Conservation (phyloP, 1,140 invertebrate genomes). For the Glossosoma conforme region DNA sequence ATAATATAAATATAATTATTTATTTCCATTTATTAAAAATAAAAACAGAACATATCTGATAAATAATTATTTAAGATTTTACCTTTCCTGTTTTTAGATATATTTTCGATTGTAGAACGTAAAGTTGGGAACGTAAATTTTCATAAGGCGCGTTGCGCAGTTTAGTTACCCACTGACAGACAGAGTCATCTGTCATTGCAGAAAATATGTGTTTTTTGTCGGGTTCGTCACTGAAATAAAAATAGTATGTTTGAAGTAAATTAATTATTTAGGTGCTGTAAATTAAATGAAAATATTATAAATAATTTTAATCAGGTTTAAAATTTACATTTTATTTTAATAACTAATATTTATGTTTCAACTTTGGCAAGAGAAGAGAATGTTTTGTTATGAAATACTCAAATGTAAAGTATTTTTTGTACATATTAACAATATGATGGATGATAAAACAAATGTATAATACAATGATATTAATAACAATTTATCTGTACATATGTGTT, state of each 20-base stretch:
- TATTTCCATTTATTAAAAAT: not conserved
- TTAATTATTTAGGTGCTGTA: no score
- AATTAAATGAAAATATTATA: no score
- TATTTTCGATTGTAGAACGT: constrained; percentile 55
- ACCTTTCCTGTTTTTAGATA: constrained; percentile 57
- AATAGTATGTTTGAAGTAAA: no score
- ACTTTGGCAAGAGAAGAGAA: not conserved
- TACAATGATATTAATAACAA: no score
- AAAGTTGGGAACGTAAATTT: constrained; percentile 53
- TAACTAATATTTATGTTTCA: not conserved
- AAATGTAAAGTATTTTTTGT: no score
- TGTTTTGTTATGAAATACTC: not conserved
- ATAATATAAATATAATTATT: not conserved
- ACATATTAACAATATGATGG: no score
- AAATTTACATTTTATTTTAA: not conserved
- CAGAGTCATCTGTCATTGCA: constrained; percentile 57
- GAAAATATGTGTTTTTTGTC: constrained; percentile 62
- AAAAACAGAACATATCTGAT: not conserved
- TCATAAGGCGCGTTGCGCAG: constrained; percentile 59
- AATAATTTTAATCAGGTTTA: no score
- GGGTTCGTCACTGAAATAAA: constrained; percentile 54
- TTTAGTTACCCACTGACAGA: constrained; percentile 57
- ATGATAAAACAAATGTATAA: no score
- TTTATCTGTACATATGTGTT: no score
- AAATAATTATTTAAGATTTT: constrained; percentile 9